Evolutionary conservation across 2,113 vertebrate species (phyloP), one percentile per base, ranked within the genome.

Genomic region (Boulengeromyrus knoepffleri): DNA sequence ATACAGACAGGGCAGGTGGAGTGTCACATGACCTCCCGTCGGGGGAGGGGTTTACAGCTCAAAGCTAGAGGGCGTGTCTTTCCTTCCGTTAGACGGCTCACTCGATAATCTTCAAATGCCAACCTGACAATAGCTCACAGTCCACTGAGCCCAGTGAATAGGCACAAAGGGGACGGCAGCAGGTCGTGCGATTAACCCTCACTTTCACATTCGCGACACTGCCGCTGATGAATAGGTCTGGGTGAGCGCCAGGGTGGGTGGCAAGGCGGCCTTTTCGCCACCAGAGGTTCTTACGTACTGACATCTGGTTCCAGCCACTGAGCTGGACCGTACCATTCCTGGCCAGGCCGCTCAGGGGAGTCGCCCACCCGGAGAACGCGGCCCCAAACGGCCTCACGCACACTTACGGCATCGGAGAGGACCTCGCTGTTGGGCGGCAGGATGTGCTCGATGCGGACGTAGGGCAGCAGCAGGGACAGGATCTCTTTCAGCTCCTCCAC

Each of bases 401-500:
- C 83, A 96, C 97, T 97, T 94, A 99, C 99, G 90, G 97, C 96
- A 88, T 99, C 98, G 83, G 96, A 94, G 88, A 99, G 96, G 90
- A 99, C 96, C 93, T 99, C 99, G 91, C 97, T 99, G 92, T 96
- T 98, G 92, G 97, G 95, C 87, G 99, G 99, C 91, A 99, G 95
- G 92, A 99, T 98, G 95, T 99, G 99, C 93, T 99, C 98, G 4
- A 96, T 98, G 27, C 98, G 96, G 91, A 99, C 96, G 91, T 97
- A 98, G 86, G 99, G 97, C 90, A 99, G 74, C 86, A 99, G 97
- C 3, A 97, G 95, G 90, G 98, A 99, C 90, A 99, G 96, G 91
- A 98, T 98, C 92, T 99, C 99, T 92, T 97, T 97, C 27, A 99
- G 96, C 94, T 99, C 99, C 93, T 99, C 99, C 5, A 97, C 93